Conservation (phyloP, 2,888 invertebrate species). For the Trachelus stipa region DNA sequence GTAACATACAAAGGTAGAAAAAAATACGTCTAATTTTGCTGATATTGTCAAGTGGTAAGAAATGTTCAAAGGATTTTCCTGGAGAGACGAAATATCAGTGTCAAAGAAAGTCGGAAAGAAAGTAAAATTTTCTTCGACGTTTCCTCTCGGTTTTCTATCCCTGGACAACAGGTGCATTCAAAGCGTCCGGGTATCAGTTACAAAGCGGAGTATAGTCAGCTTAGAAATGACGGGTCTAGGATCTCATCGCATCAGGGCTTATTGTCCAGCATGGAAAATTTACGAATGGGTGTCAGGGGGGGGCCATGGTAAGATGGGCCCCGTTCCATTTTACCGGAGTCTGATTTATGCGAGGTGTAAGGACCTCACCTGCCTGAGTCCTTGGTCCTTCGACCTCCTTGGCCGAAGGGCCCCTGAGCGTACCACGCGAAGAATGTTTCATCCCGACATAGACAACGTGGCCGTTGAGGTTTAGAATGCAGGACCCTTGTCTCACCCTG, state of each 20-base stretch:
- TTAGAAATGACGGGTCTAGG: constrained; percentile 11
- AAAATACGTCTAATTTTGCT: background rate
- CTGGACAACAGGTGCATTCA: constrained; percentile 27
- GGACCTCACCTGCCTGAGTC: constrained; percentile 23
- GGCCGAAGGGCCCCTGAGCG: background rate
- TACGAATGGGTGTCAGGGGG: constrained; percentile 33
- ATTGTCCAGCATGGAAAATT: constrained; percentile 46
- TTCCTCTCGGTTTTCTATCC: background rate
- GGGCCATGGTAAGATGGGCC: background rate
- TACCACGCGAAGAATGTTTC: constrained; percentile 10
- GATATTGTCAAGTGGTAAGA: background rate
- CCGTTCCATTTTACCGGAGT: constrained; percentile 29
- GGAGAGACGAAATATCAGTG: background rate
- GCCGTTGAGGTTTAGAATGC: constrained; percentile 9
- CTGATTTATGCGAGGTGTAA: constrained; percentile 46
- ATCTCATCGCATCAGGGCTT: constrained; percentile 17
- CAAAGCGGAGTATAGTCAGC: constrained; percentile 35
- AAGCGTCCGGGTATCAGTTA: constrained; percentile 43
- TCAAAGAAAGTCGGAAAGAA: background rate
- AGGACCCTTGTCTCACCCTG: constrained; percentile 9
- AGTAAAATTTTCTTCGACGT: background rate
- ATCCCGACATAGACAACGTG: constrained; percentile 2
- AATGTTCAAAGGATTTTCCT: background rate
- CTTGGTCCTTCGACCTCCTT: constrained; percentile 4
- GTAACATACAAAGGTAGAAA: background rate